A percentile compares a stretch with the other conserved stretches of the same genome.
phyloP scores from a whole-genome alignment of 2,888 invertebrate genomes.

The Syrista parreyssii region DNA sequence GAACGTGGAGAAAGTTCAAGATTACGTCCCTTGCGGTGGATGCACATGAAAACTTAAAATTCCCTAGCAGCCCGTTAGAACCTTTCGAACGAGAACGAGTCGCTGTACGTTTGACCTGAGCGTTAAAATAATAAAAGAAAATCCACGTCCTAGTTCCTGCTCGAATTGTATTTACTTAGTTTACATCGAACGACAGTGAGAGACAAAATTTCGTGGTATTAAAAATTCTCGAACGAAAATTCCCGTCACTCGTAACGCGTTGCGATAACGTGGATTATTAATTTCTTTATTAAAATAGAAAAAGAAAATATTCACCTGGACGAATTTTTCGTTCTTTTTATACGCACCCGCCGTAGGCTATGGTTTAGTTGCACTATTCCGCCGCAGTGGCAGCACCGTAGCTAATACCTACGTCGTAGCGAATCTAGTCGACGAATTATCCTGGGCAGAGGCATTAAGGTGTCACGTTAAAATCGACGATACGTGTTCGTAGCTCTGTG shows the following conservation, averaged over 20 bases:
- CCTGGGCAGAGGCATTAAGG: background rate
- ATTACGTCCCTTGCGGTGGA: background rate
- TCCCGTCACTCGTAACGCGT: background rate
- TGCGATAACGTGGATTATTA: background rate
- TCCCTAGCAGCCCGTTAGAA: background rate
- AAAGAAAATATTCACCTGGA: background rate
- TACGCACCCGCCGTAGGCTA: too few relatives aligned
- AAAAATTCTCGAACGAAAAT: background rate
- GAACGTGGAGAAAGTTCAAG: conserved; percentile 7
- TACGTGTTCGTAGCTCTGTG: background rate
- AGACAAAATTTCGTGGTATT: background rate
- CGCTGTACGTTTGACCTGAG: background rate
- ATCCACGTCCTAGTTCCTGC: background rate
- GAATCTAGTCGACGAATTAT: background rate
- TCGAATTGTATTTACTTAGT: background rate
- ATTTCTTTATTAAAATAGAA: background rate
- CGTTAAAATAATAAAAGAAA: background rate
- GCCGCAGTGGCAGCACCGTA: background rate
- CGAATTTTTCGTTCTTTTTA: background rate
- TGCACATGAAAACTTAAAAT: background rate
- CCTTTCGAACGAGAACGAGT: background rate
- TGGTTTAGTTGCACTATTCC: background rate
- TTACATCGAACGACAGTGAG: background rate
- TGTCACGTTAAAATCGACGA: conserved; percentile 2
- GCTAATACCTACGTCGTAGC: background rate